Percentiles rank a stretch among this genome's conserved stretches.
phyloP scores from a whole-genome alignment of 2,888 invertebrate species.

The Bembecia ichneumoniformis region DNA sequence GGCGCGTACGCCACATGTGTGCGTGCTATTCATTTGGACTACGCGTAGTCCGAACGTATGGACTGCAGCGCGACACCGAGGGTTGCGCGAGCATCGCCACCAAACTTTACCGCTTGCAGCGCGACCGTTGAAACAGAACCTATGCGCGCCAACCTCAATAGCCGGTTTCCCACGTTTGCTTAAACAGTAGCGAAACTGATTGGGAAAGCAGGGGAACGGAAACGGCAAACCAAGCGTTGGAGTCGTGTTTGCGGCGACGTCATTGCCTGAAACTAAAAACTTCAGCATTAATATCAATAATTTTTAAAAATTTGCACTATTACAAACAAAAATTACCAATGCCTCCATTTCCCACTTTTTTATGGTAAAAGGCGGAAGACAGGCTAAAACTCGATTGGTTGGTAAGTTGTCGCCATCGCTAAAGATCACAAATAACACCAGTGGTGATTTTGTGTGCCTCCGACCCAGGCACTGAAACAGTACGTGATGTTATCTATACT shows the following conservation, averaged over 20 bases:
- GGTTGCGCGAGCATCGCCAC: slow-evolving; percentile 67
- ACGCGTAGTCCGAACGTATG: slow-evolving; percentile 64
- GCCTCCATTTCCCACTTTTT: no score
- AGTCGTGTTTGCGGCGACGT: slow-evolving; percentile 15
- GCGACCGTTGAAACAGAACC: slow-evolving; percentile 65
- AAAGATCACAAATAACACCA: no score
- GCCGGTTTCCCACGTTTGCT: slow-evolving; percentile 66
- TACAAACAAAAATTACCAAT: no score
- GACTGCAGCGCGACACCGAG: slow-evolving; percentile 62
- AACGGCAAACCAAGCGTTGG: slow-evolving; percentile 60
- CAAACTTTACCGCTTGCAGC: slow-evolving; percentile 66
- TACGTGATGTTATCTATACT: no score
- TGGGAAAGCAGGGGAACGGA: slow-evolving; percentile 63
- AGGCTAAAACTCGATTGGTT: no score
- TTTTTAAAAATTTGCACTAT: background rate
- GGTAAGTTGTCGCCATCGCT: no score
- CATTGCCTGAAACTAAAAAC: slow-evolving; percentile 49
- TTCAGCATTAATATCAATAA: slow-evolving; percentile 23
- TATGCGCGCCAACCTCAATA: slow-evolving; percentile 63
- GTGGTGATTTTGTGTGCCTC: no score
- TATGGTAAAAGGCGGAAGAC: no score
- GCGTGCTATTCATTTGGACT: slow-evolving; percentile 66
- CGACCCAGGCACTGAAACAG: no score
- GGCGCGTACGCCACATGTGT: slow-evolving; percentile 64
- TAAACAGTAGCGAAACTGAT: slow-evolving; percentile 64